Evolutionary conservation across 2,797 vertebrate genomes (phyloP).

Genomic region (Austrolebias charrua): DNA sequence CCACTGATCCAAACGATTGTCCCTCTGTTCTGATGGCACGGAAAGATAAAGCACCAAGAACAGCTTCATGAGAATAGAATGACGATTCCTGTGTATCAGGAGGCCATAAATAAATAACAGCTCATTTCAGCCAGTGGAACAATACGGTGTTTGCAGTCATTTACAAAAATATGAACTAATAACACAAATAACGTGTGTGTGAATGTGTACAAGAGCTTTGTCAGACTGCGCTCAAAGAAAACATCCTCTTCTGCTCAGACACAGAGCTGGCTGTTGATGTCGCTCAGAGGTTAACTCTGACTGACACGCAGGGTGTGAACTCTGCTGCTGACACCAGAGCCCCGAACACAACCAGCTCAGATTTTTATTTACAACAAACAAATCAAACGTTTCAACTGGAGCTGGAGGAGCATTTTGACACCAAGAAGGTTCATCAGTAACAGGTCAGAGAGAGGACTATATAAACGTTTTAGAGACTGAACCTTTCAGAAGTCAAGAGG

Average conservation of each 20-base stretch:
- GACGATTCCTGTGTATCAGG: constrained; percentile 60
- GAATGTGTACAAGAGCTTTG: constrained; percentile 34
- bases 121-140: constrained; percentile 53
- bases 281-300: constrained; percentile 16
- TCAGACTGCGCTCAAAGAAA: constrained; percentile 14
- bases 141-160: constrained; percentile 59
- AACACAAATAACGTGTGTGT: constrained; percentile 33
- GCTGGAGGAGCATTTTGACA: too few relatives aligned
- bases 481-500: too few relatives aligned
- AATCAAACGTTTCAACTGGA: too few relatives aligned
- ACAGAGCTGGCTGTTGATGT: constrained; percentile 17
- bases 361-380: too few relatives aligned
- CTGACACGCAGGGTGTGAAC: not conserved
- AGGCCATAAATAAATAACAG: constrained; percentile 50
- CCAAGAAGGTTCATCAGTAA: too few relatives aligned
- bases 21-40: constrained; percentile 54
- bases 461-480: too few relatives aligned
- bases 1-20: constrained; percentile 38
- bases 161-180: constrained; percentile 31
- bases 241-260: constrained; percentile 26
- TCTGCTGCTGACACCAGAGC: not conserved
- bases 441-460: too few relatives aligned
- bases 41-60: constrained; percentile 38
- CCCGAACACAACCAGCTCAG: not conserved
- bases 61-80: constrained; percentile 52